phyloP scores from a whole-genome alignment of 23 tunicate species.

The Styela plicata region DNA sequence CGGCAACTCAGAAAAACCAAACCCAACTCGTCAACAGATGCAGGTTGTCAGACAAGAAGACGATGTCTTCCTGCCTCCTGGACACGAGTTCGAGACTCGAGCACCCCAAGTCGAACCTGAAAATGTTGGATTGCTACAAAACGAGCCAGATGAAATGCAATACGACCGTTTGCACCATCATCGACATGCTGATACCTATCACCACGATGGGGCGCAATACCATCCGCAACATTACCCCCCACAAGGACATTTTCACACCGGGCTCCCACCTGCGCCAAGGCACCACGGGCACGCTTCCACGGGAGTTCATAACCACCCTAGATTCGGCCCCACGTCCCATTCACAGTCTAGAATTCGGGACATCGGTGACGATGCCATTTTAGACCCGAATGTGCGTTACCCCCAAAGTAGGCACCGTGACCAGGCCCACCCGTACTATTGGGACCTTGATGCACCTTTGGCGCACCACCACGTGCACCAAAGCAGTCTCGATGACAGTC shows the following conservation, averaged over 20 bases:
- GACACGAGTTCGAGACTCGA: not conserved
- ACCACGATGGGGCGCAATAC: conserved; percentile 1
- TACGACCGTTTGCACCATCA: conserved; percentile 75
- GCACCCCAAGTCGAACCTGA: conserved; percentile 5
- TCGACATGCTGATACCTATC: conserved; percentile 36
- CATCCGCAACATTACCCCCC: conserved; percentile 2
- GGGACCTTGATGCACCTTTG: conserved; percentile 18
- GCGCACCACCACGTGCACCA: conserved; percentile 31
- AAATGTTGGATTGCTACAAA: not conserved
- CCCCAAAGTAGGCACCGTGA: conserved; percentile 4
- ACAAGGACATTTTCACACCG: not conserved
- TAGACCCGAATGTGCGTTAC: not conserved
- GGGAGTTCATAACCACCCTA: conserved; percentile 18
- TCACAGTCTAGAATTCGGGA: not conserved
- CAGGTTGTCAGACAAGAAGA: conserved; percentile 28
- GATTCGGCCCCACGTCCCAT: conserved; percentile 6
- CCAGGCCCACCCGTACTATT: conserved; percentile 7
- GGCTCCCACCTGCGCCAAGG: conserved; percentile 3
- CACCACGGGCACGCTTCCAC: conserved; percentile 11
- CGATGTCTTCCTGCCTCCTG: conserved; percentile 50
- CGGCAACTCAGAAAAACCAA: not conserved
- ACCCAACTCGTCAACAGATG: not conserved
- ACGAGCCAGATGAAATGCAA: conserved; percentile 48
- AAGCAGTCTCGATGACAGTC: conserved; percentile 19
- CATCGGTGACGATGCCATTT: not conserved